These are phyloP conservation scores for Bathynomus jamesi DNA, from an alignment of 1,140 invertebrate genomes.

Conservation along the genomic window DNA sequence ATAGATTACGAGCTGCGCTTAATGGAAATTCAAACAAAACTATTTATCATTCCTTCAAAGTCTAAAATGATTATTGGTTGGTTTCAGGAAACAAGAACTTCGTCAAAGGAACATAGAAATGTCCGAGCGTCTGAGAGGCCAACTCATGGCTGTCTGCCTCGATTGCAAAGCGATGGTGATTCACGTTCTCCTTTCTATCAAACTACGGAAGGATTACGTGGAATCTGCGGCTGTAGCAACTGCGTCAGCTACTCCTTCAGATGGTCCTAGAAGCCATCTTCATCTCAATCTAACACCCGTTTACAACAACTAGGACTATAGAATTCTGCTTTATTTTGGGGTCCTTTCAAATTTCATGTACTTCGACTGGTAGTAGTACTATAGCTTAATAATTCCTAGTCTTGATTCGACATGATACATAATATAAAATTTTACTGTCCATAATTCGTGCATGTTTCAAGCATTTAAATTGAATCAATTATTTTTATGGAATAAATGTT, in stretches of 20 bases:
- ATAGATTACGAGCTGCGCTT: too few relatives aligned
- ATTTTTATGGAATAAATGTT: too few relatives aligned
- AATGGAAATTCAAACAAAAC: not conserved
- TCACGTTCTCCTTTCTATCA: slow-evolving; percentile 67
- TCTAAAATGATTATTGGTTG: too few relatives aligned
- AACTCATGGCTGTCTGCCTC: slow-evolving; percentile 80
- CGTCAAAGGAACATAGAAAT: slow-evolving; percentile 46
- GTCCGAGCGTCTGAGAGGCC: slow-evolving; percentile 58
- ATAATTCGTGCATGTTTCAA: too few relatives aligned
- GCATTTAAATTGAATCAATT: too few relatives aligned
- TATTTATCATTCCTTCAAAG: not conserved
- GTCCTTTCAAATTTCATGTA: too few relatives aligned
- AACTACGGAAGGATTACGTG: slow-evolving; percentile 24
- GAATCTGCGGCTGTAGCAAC: not conserved
- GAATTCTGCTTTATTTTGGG: too few relatives aligned
- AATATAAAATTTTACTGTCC: too few relatives aligned
- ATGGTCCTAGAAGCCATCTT: slow-evolving; percentile 22
- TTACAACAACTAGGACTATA: too few relatives aligned
- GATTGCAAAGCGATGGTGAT: slow-evolving; percentile 90
- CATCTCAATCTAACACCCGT: slow-evolving; percentile 35
- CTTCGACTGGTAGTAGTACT: too few relatives aligned
- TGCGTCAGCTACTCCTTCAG: slow-evolving; percentile 14
- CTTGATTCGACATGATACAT: too few relatives aligned
- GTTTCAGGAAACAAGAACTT: slow-evolving; percentile 22
- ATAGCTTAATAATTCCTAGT: too few relatives aligned